phyloP scores from a whole-genome alignment of 1,140 invertebrate species.

The Choristoneura fumiferana region DNA sequence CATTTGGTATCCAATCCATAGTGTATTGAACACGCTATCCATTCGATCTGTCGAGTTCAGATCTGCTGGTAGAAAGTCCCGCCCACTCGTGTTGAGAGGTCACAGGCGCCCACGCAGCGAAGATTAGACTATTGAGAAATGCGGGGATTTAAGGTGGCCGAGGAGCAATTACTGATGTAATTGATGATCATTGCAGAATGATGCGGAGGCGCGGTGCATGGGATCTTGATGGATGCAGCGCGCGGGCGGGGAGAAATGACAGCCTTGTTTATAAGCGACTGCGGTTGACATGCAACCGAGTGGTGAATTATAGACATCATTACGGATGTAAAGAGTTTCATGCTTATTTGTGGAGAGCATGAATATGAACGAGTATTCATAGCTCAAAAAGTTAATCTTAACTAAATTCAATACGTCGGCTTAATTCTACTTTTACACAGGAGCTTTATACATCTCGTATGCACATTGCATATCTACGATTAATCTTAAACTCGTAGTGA shows the following conservation, averaged over 20 bases:
- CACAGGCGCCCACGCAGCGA: constrained; percentile 42
- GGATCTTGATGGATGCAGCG: constrained; percentile 8
- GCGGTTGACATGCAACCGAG: no score
- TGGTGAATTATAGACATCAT: constrained; percentile 10
- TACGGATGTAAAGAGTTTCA: constrained; percentile 1
- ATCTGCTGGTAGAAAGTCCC: constrained; percentile 43
- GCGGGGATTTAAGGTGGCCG: constrained; percentile 33
- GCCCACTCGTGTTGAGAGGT: constrained; percentile 61
- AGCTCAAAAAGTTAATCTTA: no score
- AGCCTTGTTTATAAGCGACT: constrained; percentile 1
- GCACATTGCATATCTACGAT: no score
- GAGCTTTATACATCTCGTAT: no score
- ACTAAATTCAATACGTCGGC: no score
- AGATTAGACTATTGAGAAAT: constrained; percentile 39
- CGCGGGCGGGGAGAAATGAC: constrained; percentile 6
- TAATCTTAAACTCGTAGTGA: no score
- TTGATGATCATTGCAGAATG: constrained; percentile 45
- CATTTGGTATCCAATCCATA: constrained; percentile 5
- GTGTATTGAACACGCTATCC: constrained; percentile 20
- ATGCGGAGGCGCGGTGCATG: constrained; percentile 29
- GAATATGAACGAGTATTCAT: no score
- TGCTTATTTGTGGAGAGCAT: not conserved
- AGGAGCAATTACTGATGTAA: constrained; percentile 38
- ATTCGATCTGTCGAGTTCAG: constrained; percentile 29
- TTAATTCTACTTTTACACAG: no score